Percentiles rank a stretch among this genome's conserved stretches.
Conservation (phyloP, 2,888 invertebrate genomes). For the Chloromyia formosa region DNA sequence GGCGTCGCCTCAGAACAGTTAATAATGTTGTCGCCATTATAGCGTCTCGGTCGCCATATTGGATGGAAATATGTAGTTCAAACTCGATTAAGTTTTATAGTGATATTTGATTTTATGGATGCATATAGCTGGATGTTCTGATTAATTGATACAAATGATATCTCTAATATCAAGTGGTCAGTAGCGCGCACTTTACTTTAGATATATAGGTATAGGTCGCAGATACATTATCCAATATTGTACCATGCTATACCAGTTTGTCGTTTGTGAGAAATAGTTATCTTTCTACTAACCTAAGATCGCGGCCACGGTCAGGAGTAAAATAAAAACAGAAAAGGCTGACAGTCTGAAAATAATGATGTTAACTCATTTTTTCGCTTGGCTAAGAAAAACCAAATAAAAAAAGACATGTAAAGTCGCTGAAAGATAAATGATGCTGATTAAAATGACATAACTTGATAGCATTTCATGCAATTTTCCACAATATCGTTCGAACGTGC, state of each 20-base stretch:
- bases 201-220: no score
- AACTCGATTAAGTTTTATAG: slow-evolving; percentile 9
- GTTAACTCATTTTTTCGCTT: slow-evolving; percentile 6
- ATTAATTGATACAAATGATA: slow-evolving; percentile 28
- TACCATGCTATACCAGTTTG: neutral
- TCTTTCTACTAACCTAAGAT: slow-evolving; percentile 7
- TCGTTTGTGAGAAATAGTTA: slow-evolving; percentile 8
- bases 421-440: slow-evolving; percentile 16
- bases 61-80: neutral
- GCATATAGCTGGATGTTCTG: neutral
- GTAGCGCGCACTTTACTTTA: no score
- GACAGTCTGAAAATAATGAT: neutral
- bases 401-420: no score
- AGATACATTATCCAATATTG: no score
- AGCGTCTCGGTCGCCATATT: slow-evolving; percentile 1
- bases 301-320: slow-evolving; percentile 13
- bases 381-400: neutral
- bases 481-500: neutral
- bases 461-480: slow-evolving; percentile 7
- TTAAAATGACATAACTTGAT: slow-evolving; percentile 8
- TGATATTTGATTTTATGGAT: neutral
- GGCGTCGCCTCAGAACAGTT: slow-evolving; percentile 14
- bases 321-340: no score
- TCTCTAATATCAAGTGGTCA: neutral
- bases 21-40: slow-evolving; percentile 5